phyloP scores from a whole-genome alignment of 37 sponge, comb jelly and placozoan species.

The Mnemiopsis leidyi region DNA sequence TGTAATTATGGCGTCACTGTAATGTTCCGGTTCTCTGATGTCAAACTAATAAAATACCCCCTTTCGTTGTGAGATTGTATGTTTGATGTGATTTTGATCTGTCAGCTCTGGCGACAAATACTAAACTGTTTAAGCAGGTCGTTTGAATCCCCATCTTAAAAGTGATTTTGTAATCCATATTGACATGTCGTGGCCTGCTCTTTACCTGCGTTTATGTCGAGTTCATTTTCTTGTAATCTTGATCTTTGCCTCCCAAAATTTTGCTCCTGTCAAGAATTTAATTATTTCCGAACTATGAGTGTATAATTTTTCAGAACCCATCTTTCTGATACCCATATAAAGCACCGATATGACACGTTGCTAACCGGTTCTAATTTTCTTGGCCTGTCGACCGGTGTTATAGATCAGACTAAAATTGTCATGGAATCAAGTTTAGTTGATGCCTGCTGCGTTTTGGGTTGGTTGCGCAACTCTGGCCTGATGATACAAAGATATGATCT shows the following conservation, averaged over 20 bases:
- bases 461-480: too few relatives aligned
- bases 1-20: too few relatives aligned
- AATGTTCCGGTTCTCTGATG: not conserved
- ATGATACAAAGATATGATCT: too few relatives aligned
- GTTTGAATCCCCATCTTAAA: too few relatives aligned
- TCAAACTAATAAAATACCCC: not conserved
- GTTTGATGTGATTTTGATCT: not conserved
- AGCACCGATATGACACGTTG: too few relatives aligned
- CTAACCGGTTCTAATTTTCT: not conserved
- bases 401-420: not conserved
- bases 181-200: not conserved
- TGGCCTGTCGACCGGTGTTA: not conserved
- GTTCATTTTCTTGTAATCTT: too few relatives aligned
- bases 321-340: not conserved
- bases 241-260: not conserved
- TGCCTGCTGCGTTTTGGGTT: too few relatives aligned
- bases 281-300: not conserved
- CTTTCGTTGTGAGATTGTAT: not conserved
- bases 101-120: not conserved
- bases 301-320: not conserved
- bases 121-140: too few relatives aligned
- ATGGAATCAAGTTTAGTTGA: too few relatives aligned
- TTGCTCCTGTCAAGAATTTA: not conserved
- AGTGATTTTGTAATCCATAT: not conserved
- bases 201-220: not conserved